These are phyloP conservation scores for Pentalonia nigronervosa DNA, from an alignment of 1,140 invertebrate genomes.

Conservation along the genomic window DNA sequence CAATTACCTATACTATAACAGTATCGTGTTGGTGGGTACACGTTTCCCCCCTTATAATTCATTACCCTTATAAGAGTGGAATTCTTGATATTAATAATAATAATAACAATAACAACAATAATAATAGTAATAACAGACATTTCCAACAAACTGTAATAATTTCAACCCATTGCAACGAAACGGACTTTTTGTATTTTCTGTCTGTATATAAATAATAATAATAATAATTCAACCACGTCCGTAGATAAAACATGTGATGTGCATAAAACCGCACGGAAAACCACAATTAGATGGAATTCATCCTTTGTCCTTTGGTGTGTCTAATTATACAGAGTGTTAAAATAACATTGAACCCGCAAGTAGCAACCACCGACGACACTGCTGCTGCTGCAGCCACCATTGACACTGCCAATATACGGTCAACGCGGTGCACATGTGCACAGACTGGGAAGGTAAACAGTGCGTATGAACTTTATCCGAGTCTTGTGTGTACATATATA, in stretches of 20 bases:
- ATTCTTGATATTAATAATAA: slow-evolving; percentile 11
- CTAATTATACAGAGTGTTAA: neutral
- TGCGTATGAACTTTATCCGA: neutral
- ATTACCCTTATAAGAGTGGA: neutral
- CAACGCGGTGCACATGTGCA: neutral
- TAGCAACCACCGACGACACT: neutral
- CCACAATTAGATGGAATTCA: neutral
- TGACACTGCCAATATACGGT: neutral
- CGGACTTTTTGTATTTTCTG: neutral
- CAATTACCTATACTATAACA: neutral
- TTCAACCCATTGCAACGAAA: neutral
- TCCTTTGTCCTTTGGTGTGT: neutral
- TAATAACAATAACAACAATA: neutral
- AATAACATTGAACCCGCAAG: neutral
- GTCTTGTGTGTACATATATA: neutral
- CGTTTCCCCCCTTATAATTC: neutral
- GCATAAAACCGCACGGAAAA: neutral
- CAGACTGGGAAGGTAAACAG: neutral
- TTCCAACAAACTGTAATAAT: neutral
- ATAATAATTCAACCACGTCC: neutral
- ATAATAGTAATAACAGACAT: neutral
- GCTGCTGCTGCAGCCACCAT: neutral
- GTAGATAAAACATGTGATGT: neutral
- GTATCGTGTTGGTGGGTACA: neutral
- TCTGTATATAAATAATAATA: slow-evolving; percentile 1